These are phyloP conservation scores for Holothuria scabra DNA, from an alignment of 53 echinoderm and acorn worm genomes.

Conservation along the genomic window DNA sequence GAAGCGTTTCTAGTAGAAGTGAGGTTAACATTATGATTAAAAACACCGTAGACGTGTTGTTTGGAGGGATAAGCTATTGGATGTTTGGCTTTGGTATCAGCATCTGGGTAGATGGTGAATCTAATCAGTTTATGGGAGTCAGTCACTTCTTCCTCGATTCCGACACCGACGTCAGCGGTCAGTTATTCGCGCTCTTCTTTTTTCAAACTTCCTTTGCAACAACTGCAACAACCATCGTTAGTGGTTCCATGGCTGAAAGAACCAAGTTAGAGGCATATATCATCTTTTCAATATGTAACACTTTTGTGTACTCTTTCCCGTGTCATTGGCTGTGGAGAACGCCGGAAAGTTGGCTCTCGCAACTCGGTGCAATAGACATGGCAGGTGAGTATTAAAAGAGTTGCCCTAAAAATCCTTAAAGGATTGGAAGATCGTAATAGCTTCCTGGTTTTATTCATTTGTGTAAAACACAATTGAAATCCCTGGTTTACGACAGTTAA, in stretches of 20 bases:
- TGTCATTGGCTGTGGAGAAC: constrained; percentile 69
- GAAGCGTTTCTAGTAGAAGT: constrained; percentile 72
- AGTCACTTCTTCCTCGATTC: constrained; percentile 72
- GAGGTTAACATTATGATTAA: constrained; percentile 90
- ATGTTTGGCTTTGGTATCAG: constrained; percentile 83
- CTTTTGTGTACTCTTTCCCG: constrained; percentile 71
- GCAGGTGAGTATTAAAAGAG: constrained; percentile 73
- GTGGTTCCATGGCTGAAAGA: constrained; percentile 71
- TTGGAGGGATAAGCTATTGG: constrained; percentile 83
- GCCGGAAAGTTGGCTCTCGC: constrained; percentile 52
- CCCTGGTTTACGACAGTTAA: too few species aligned
- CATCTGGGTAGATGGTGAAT: constrained; percentile 51
- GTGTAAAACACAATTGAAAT: too few species aligned
- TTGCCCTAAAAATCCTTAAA: too few species aligned
- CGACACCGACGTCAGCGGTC: constrained; percentile 44
- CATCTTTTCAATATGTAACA: constrained; percentile 71
- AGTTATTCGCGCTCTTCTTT: constrained; percentile 72
- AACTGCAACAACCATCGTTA: constrained; percentile 77
- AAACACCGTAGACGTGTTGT: constrained; percentile 79
- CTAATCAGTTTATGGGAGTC: constrained; percentile 59
- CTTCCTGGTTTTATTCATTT: too few species aligned
- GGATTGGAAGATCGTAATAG: too few species aligned
- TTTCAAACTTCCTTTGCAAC: constrained; percentile 83
- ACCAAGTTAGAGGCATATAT: constrained; percentile 81
- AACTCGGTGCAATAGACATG: constrained; percentile 65